Evolutionary conservation across 2,888 invertebrate genomes (phyloP), one percentile per base, ranked within the genome.

Genomic region (Pollenia amentaria): DNA sequence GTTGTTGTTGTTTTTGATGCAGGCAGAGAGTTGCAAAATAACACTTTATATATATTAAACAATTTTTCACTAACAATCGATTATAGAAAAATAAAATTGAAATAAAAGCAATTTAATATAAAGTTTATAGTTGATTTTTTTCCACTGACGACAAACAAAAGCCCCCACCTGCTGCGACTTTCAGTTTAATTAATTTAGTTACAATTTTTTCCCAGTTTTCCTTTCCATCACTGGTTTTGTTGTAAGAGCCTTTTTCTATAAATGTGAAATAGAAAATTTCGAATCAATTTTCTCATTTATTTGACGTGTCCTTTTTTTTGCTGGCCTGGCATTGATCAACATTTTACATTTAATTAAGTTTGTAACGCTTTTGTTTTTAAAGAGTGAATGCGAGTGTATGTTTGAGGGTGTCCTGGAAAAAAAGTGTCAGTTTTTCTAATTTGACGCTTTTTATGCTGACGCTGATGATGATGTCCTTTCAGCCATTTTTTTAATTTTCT

Each of bases 271-370:
- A 53, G 53, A 76, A 62, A 77, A 83, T 48, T 16, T 77, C 64
- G 46, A 77, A 70, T 70, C 51, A 70, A 70, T 70, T 75, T 77
- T 64, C 53, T 70, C 55, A 67, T 77, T 77, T 83, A 64, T 53
- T 77, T 76, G 76, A 77, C 64, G 40, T 55, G 44, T 70, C 55
- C 40, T 29, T 40, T 80, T 55, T 72, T 16, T 29, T 67, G n/a
- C 38, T 38, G 44, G 48, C 83, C 44, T 16, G 53, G 14, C 67
- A 84, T 73, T 84, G 77, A 67, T 67, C 46, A 78, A 60, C 44
- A 79, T 84, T 60, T 84, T 84, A 67, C 78, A 79, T 84, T 84
- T 79, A 84, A 84, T 84, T 84, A 84, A 75, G 78, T 73, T 84
- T 84, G 72, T 29, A 62, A 62, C 12, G 40, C 55, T 76, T 77